phyloP scores from a whole-genome alignment of 2,888 invertebrate genomes.

The Malthinus seriepunctatus region DNA sequence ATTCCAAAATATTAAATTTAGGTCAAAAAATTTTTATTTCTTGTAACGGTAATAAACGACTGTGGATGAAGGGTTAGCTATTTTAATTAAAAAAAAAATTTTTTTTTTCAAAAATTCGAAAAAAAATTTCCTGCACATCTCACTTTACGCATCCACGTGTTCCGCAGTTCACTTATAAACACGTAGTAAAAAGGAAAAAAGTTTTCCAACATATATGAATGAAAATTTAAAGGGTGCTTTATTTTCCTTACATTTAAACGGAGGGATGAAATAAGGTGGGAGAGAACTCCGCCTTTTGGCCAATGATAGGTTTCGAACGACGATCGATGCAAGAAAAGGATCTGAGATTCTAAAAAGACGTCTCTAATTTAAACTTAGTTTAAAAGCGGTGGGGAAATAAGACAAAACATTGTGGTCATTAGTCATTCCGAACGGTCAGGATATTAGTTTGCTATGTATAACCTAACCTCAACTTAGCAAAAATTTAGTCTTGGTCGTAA shows the following conservation, averaged over 20 bases:
- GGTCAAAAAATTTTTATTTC: no score
- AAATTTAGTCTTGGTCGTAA: conserved; percentile 54
- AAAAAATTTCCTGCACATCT: background rate
- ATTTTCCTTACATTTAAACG: conserved; percentile 34
- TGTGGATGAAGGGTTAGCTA: no score
- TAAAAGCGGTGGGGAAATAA: conserved; percentile 34
- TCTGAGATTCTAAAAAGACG: conserved; percentile 57
- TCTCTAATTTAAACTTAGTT: conserved; percentile 51
- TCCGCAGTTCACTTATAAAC: conserved; percentile 17
- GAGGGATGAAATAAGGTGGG: conserved; percentile 45
- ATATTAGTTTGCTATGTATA: conserved; percentile 54
- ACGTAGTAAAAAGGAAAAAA: conserved; percentile 26
- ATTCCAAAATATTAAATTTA: no score
- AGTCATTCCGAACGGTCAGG: conserved; percentile 54
- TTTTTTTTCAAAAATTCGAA: background rate
- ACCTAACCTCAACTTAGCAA: conserved; percentile 53
- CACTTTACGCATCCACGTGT: conserved; percentile 19
- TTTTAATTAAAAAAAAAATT: no score
- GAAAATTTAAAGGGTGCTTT: conserved; percentile 34
- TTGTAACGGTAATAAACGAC: no score
- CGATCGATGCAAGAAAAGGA: conserved; percentile 56
- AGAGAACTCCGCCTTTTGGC: conserved; percentile 51
- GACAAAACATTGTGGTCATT: conserved; percentile 54
- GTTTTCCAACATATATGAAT: conserved; percentile 29
- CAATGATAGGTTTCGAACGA: conserved; percentile 46